Evolutionary conservation across 2,113 vertebrate species (phyloP).

Genomic region (Zosterops lateralis): DNA sequence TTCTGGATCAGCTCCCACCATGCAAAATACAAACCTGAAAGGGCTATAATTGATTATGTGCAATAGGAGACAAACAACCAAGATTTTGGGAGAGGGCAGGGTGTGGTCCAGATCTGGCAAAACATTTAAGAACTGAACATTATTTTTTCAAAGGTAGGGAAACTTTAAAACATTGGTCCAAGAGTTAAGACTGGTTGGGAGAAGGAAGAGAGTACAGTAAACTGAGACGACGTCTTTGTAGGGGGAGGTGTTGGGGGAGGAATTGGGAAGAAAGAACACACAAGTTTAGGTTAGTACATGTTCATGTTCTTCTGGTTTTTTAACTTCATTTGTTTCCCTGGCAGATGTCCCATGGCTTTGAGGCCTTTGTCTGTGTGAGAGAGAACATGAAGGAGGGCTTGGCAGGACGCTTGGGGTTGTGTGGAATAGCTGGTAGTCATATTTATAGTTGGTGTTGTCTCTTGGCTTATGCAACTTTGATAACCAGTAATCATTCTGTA

Average conservation of each 20-base stretch:
- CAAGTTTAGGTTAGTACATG: constrained; percentile 69
- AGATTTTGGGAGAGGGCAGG: constrained; percentile 52
- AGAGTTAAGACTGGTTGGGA: constrained; percentile 44
- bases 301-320: constrained; percentile 70
- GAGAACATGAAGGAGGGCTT: constrained; percentile 64
- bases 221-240: constrained; percentile 29
- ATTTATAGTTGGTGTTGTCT: constrained; percentile 60
- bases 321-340: constrained; percentile 70
- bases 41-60: constrained; percentile 61
- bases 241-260: constrained; percentile 39
- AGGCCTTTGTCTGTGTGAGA: constrained; percentile 73
- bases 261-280: constrained; percentile 60
- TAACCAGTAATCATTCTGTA: not conserved
- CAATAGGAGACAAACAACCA: constrained; percentile 54
- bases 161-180: constrained; percentile 54
- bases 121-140: constrained; percentile 57
- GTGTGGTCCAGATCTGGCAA: constrained; percentile 61
- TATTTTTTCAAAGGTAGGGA: constrained; percentile 64
- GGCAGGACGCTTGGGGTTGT: constrained; percentile 45
- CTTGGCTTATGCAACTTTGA: constrained; percentile 53
- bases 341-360: constrained; percentile 69
- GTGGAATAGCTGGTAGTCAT: constrained; percentile 53
- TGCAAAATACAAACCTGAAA: constrained; percentile 63
- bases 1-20: constrained; percentile 53
- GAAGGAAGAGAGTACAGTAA: constrained; percentile 34